Base-by-base conservation (phyloP, 2,888 invertebrate genomes). In the Drosophila barbarae region DNA sequence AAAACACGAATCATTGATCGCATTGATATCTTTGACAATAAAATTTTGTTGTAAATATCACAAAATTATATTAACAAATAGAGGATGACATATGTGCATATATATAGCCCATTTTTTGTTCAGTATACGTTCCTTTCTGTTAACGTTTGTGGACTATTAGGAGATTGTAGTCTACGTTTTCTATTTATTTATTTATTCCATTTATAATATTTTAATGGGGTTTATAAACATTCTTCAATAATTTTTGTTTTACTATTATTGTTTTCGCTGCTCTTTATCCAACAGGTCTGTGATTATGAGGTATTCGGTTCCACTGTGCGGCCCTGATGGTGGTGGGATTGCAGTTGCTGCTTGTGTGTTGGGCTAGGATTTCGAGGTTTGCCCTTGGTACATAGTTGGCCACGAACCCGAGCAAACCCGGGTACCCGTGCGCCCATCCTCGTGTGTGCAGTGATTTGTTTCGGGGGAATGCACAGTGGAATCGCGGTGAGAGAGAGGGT, bases 311-410 rank as follows among this genome's bases (percentile, higher is more conserved):
- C 53, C 76, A 77, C 77, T 77, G 76, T 77, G 47, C 38, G 2
- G 15, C 36, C 9, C 36, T 61, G 63, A 58, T 69, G 73, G 73
- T 73, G 74, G 83, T 79, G 77, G 64, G 34, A 74, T 65, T 61
- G 59, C 59, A 60, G 63, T 46, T 38, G 38, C 60, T 34, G 59
- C 61, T 39, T 60, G 32, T 61, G 59, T 60, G 59, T 60, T 68
- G 55, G 57, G 55, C 44, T 64, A 36, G 67, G 64, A 55, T 67
- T 46, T 55, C 67, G 44, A 44, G 68, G 21, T 30, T 41, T 41
- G 38, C 35, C 36, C 36, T 52, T 30, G 34, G 35, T 39, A 46
- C 36, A 41, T 70, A 50, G 52, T 34, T 38, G 35, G 46, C 18
- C 28, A 15, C 32, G 32, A 49, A 44, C 35, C 51, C 41, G 15